Evolutionary conservation across 2,113 vertebrate species (phyloP).

Genomic region (Hyla sarda): DNA sequence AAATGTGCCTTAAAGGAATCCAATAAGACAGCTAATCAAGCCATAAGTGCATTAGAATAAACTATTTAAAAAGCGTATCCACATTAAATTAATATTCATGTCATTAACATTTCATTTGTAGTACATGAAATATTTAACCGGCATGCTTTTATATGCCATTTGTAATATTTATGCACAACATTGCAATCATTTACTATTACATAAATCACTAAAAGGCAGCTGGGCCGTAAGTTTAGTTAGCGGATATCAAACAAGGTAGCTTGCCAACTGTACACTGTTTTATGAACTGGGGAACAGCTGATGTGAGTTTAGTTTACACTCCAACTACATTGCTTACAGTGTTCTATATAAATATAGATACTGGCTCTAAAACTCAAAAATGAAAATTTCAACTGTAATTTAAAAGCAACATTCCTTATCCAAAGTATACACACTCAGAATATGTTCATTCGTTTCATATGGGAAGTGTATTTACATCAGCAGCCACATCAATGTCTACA

Average conservation of each 20-base stretch:
- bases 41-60: neutral
- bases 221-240: neutral
- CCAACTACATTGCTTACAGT: neutral
- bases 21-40: neutral
- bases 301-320: neutral
- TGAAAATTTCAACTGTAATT: neutral
- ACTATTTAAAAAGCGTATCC: neutral
- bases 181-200: slow-evolving; percentile 1
- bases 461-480: neutral
- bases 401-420: neutral
- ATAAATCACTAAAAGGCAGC: neutral
- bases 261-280: neutral
- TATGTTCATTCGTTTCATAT: neutral
- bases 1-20: neutral
- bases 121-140: neutral
- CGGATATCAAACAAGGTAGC: neutral
- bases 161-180: slow-evolving; percentile 21
- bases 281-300: too few species aligned
- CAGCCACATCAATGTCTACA: too few species aligned
- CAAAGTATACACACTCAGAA: neutral
- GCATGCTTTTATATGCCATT: slow-evolving; percentile 5
- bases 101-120: neutral
- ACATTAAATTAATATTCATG: neutral
- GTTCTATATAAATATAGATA: neutral
- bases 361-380: neutral